Percentiles rank a stretch among this genome's conserved stretches.
These are phyloP conservation scores for Heptranchias perlo DNA, from an alignment of 2,113 vertebrate genomes.

Conservation along the genomic window DNA sequence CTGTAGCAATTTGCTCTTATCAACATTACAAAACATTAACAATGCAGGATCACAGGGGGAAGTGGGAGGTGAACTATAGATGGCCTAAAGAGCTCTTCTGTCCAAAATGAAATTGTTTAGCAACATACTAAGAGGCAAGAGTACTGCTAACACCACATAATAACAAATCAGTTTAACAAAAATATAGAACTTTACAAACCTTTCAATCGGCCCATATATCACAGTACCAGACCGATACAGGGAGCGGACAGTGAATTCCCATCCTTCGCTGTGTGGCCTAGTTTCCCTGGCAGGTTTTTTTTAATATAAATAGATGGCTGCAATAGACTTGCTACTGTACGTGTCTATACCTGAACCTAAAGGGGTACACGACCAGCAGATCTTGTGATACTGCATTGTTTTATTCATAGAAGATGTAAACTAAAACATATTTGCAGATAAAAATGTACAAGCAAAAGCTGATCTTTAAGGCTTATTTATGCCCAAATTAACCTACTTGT, in stretches of 20 bases:
- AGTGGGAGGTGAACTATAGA: not conserved
- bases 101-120: not conserved
- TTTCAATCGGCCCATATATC: not conserved
- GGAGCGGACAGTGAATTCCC: not conserved
- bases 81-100: not conserved
- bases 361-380: not conserved
- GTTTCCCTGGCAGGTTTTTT: not conserved
- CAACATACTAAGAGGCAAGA: not conserved
- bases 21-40: not conserved
- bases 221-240: not conserved
- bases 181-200: not conserved
- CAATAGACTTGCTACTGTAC: not conserved
- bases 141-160: not conserved
- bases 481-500: not conserved
- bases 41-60: not conserved
- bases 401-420: not conserved
- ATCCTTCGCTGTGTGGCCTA: not conserved
- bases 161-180: not conserved
- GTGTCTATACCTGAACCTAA: not conserved
- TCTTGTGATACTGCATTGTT: not conserved
- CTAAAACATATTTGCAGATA: not conserved
- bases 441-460: not conserved
- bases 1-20: not conserved
- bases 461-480: not conserved
- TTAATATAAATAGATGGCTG: too few relatives aligned